Evolutionary conservation across 2,797 vertebrate species (phyloP).

Genomic region (Gobionotothen gibberifrons): DNA sequence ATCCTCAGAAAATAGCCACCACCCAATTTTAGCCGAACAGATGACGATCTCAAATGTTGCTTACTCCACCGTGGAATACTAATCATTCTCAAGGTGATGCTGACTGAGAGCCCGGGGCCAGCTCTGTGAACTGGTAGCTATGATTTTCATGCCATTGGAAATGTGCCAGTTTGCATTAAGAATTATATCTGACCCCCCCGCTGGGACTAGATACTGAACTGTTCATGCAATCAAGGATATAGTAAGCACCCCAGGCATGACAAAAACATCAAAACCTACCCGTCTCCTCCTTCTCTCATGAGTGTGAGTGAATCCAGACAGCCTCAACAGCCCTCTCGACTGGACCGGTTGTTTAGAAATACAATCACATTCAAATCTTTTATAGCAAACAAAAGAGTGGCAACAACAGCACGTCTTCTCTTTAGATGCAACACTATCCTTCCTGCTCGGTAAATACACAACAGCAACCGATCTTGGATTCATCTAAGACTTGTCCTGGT

Average conservation of each 20-base stretch:
- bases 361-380: neutral
- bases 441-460: neutral
- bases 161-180: conserved; percentile 26
- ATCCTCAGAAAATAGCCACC: neutral
- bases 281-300: conserved; percentile 8
- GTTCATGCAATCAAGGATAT: conserved; percentile 21
- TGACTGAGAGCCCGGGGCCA: conserved; percentile 18
- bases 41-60: conserved; percentile 36
- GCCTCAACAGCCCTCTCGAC: neutral
- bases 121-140: conserved; percentile 15
- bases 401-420: neutral
- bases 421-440: neutral
- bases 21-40: conserved; percentile 44
- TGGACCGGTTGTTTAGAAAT: neutral
- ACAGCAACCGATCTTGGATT: neutral
- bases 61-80: conserved; percentile 19
- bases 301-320: conserved; percentile 1
- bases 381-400: neutral
- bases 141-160: conserved; percentile 19
- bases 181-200: neutral
- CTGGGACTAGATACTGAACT: conserved; percentile 6
- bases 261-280: conserved; percentile 14
- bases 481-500: neutral
- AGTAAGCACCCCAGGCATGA: neutral
- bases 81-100: conserved; percentile 48